These are phyloP conservation scores for Bradypodion ventrale DNA, from an alignment of 2,797 vertebrate genomes.

Conservation along the genomic window DNA sequence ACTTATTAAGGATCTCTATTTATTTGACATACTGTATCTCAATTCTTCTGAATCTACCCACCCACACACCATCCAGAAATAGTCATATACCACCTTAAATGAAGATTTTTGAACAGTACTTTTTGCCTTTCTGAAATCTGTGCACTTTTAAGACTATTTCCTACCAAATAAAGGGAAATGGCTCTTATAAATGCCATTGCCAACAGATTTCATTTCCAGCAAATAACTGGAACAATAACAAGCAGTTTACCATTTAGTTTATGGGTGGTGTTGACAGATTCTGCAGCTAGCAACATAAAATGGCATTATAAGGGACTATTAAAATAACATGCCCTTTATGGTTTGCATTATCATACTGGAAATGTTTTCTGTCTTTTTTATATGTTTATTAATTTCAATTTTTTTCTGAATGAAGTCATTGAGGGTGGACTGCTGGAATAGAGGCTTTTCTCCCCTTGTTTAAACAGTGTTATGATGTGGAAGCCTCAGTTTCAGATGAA, in stretches of 20 bases:
- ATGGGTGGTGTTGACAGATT: conserved; percentile 39
- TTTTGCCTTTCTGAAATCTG: conserved; percentile 32
- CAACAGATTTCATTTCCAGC: conserved; percentile 49
- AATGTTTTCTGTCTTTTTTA: conserved; percentile 36
- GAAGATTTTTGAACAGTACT: conserved; percentile 43
- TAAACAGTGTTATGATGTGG: not conserved
- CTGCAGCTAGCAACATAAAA: conserved; percentile 55
- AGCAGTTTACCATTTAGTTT: conserved; percentile 57
- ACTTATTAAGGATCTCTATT: not conserved
- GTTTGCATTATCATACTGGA: conserved; percentile 38
- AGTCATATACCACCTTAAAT: not conserved
- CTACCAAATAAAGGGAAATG: conserved; percentile 50
- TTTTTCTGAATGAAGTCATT: conserved; percentile 16
- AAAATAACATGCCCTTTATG: conserved; percentile 52
- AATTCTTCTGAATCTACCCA: not conserved
- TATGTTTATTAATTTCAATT: conserved; percentile 44
- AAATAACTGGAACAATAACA: conserved; percentile 49
- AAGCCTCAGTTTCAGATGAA: not conserved
- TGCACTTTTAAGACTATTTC: conserved; percentile 51
- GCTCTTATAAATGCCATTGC: conserved; percentile 40
- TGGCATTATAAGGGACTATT: conserved; percentile 46
- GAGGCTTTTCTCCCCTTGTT: not conserved
- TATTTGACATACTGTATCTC: not conserved
- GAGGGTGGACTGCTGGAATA: not conserved
- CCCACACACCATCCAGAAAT: not conserved